phyloP scores from a whole-genome alignment of 92 coral and sea anemone genomes.

The Zoanthus sansibaricus region DNA sequence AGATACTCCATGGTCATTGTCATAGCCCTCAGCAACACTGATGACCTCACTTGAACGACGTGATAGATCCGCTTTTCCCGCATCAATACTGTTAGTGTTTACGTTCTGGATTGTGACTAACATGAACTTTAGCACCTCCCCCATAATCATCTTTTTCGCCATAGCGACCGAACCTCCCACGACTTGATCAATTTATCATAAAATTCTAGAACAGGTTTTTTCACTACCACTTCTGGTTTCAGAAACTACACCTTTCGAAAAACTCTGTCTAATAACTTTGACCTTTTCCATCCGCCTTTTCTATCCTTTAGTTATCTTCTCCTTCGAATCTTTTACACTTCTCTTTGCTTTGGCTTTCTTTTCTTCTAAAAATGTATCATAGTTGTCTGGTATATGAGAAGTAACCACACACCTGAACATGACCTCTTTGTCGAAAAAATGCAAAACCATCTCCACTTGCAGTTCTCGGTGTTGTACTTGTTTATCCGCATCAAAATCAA shows the following conservation, averaged over 20 bases:
- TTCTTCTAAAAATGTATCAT: background rate
- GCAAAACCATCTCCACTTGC: background rate
- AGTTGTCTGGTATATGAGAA: background rate
- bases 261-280: background rate
- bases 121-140: background rate
- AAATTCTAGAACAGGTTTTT: conserved; percentile 51
- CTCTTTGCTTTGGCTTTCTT: background rate
- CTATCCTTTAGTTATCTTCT: background rate
- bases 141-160: conserved; percentile 45
- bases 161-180: conserved; percentile 56
- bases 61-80: background rate
- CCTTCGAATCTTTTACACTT: background rate
- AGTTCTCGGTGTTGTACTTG: background rate
- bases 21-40: conserved; percentile 11
- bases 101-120: background rate
- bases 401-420: background rate
- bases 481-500: conserved; percentile 51
- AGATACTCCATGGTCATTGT: conserved; percentile 31
- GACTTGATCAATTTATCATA: conserved; percentile 56
- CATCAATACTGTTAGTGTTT: background rate
- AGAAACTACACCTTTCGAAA: conserved; percentile 33
- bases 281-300: background rate
- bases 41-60: background rate
- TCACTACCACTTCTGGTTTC: conserved; percentile 61
- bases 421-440: background rate